Percentiles rank a stretch among this genome's conserved stretches.
phyloP scores from a whole-genome alignment of 2,113 vertebrate species.

The Leucosticte australis region DNA sequence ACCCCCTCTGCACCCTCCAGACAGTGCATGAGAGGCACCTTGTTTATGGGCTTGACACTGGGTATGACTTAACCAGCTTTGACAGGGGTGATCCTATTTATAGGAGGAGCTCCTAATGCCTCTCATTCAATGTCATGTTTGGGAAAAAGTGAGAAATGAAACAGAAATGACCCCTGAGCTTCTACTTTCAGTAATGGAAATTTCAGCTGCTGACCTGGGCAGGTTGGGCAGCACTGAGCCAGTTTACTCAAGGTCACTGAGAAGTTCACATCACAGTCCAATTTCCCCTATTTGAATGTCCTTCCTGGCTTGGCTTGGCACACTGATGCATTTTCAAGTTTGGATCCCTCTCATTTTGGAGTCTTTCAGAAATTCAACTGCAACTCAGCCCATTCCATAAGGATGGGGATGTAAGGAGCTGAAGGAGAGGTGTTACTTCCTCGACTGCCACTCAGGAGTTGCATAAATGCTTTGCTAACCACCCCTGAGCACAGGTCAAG shows the following conservation, averaged over 20 bases:
- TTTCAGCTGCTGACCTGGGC: slow-evolving; percentile 35
- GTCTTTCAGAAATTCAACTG: neutral
- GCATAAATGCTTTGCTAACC: neutral
- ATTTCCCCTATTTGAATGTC: neutral
- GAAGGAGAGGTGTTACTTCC: neutral
- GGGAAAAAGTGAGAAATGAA: slow-evolving; percentile 44
- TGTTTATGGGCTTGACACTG: slow-evolving; percentile 23
- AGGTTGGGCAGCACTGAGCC: neutral
- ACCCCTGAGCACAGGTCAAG: neutral
- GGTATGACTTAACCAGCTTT: slow-evolving; percentile 53
- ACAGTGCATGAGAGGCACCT: slow-evolving; percentile 4
- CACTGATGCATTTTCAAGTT: neutral
- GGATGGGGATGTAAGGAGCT: neutral
- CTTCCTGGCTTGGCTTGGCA: neutral
- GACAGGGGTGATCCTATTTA: slow-evolving; percentile 59
- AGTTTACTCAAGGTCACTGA: neutral
- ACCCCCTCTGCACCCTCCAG: neutral
- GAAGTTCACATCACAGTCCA: neutral
- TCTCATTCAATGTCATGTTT: slow-evolving; percentile 54
- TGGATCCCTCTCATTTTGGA: neutral
- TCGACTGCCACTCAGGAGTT: neutral
- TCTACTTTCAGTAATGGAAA: slow-evolving; percentile 27
- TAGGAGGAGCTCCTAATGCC: slow-evolving; percentile 46
- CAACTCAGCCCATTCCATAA: neutral
- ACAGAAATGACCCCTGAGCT: slow-evolving; percentile 25